Conservation (phyloP, 2,113 vertebrate genomes). For the Hypanus sabinus region DNA sequence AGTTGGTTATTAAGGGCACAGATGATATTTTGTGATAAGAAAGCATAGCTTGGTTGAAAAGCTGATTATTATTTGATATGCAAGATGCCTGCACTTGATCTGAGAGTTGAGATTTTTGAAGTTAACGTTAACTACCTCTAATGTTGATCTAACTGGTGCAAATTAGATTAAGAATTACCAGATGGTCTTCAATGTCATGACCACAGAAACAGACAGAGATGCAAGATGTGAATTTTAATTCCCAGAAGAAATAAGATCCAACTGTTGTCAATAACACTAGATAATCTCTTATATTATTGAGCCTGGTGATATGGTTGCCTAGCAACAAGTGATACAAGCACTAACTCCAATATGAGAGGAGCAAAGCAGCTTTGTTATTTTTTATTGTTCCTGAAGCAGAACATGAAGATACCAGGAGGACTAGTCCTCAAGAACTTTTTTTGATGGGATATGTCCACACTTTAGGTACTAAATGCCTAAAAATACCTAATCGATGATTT, state of each 20-base stretch:
- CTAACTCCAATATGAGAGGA: not conserved
- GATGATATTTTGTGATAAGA: no score
- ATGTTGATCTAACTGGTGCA: not conserved
- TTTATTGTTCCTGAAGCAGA: not conserved
- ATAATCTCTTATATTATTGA: not conserved
- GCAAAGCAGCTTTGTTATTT: not conserved
- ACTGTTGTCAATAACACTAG: not conserved
- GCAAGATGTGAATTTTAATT: not conserved
- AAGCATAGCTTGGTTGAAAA: no score
- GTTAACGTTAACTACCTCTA: not conserved
- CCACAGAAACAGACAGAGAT: not conserved
- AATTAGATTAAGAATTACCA: not conserved
- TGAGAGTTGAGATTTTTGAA: not conserved
- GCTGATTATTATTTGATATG: no score
- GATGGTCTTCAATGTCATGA: not conserved
- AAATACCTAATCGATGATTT: no score
- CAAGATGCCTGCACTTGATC: not conserved
- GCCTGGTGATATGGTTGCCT: not conserved
- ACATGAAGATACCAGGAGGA: not conserved
- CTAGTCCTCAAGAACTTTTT: not conserved
- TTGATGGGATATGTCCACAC: no score
- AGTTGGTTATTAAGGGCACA: not conserved
- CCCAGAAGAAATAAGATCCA: not conserved
- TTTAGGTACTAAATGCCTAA: no score
- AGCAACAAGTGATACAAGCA: not conserved